Percentiles rank a stretch among this genome's conserved stretches.
These are phyloP conservation scores for Bolinopsis microptera DNA, from an alignment of 37 sponge, comb jelly and placozoan species.

Conservation along the genomic window DNA sequence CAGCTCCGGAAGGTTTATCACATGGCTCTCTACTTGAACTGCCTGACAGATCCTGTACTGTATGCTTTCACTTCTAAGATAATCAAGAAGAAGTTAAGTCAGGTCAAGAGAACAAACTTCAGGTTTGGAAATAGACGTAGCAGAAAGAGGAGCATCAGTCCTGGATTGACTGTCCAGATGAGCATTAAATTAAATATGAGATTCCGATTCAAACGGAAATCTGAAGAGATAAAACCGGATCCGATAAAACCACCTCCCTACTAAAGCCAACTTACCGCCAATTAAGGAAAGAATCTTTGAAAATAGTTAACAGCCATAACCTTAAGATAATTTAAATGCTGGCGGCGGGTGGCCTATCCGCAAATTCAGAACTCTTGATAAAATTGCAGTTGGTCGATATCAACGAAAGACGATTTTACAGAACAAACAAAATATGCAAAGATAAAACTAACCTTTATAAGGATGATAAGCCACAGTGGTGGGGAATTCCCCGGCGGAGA, in stretches of 20 bases:
- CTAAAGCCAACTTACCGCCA: too few species aligned
- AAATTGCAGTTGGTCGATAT: too few species aligned
- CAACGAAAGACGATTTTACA: not conserved
- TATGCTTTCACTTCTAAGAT: not conserved
- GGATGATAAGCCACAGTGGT: conserved; percentile 52
- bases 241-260: not conserved
- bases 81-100: not conserved
- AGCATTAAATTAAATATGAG: not conserved
- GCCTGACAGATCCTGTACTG: not conserved
- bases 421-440: too few species aligned
- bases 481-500: conserved; percentile 47
- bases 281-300: too few species aligned
- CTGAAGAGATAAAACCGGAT: not conserved
- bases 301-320: too few species aligned
- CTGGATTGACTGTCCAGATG: not conserved
- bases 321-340: too few species aligned
- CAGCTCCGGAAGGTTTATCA: not conserved
- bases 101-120: not conserved
- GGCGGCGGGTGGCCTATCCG: too few species aligned
- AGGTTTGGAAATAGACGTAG: not conserved
- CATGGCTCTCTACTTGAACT: not conserved
- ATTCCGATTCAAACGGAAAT: not conserved
- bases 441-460: not conserved
- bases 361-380: too few species aligned
- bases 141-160: not conserved